Percentiles rank a stretch among this genome's conserved stretches.
These are phyloP conservation scores for Lasioglossum malachurum DNA, from an alignment of 2,888 invertebrate genomes.

Conservation along the genomic window DNA sequence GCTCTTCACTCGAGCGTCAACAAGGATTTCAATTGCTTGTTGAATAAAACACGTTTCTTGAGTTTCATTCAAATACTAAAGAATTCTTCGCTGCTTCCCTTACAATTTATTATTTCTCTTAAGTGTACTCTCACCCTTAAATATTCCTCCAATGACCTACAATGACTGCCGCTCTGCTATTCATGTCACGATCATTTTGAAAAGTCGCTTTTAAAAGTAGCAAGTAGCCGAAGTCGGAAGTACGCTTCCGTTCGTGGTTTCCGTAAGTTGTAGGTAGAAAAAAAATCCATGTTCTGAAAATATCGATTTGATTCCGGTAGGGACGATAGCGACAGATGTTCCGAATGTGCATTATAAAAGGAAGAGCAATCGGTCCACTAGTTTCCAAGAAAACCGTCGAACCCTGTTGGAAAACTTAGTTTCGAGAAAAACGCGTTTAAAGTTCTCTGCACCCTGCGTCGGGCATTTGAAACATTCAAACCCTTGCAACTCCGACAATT, in stretches of 20 bases:
- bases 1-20: not conserved
- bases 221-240: not conserved
- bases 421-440: constrained; percentile 13
- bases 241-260: not conserved
- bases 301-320: not conserved
- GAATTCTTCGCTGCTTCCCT: not conserved
- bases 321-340: constrained; percentile 10
- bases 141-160: not conserved
- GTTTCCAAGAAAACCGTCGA: not conserved
- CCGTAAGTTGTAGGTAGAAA: not conserved
- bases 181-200: not conserved
- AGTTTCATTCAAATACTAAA: not conserved
- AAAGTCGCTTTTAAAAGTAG: not conserved
- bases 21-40: not conserved
- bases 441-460: not conserved
- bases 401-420: not conserved
- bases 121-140: not conserved
- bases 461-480: constrained; percentile 1
- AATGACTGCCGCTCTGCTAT: not conserved
- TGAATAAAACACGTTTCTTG: not conserved
- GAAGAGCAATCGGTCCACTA: constrained; percentile 13
- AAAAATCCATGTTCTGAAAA: not conserved
- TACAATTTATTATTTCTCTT: not conserved
- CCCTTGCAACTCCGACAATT: not conserved
- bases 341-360: constrained; percentile 4